These are phyloP conservation scores for Callopanchax toddi DNA, from an alignment of 2,113 vertebrate genomes.

Conservation along the genomic window DNA sequence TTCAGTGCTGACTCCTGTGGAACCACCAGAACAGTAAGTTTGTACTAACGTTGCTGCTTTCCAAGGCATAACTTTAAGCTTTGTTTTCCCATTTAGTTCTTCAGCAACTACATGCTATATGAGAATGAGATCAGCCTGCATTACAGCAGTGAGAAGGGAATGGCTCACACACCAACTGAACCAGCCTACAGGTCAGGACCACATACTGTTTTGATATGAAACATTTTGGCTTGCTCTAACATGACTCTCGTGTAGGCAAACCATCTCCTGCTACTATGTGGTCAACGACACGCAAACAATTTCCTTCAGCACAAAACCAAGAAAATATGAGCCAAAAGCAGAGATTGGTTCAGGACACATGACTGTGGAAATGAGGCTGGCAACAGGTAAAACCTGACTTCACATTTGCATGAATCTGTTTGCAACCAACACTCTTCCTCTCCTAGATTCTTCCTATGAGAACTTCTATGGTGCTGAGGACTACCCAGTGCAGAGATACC, in stretches of 20 bases:
- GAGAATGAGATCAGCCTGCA: constrained; percentile 71
- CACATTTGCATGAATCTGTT: too few species aligned
- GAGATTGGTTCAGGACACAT: constrained; percentile 69
- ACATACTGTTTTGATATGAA: rapidly evolving
- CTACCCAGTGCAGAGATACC: constrained; percentile 71
- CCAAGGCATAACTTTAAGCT: too few species aligned
- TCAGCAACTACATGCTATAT: constrained; percentile 71
- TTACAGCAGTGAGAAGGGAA: neutral
- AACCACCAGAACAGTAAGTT: constrained; percentile 72
- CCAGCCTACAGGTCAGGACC: constrained; percentile 63
- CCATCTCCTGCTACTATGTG: constrained; percentile 72
- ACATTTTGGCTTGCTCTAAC: too few species aligned
- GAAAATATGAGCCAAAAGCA: constrained; percentile 34
- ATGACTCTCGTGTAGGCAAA: constrained; percentile 43
- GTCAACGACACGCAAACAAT: constrained; percentile 57
- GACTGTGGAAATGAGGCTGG: constrained; percentile 69
- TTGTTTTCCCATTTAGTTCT: constrained; percentile 68
- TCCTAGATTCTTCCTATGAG: constrained; percentile 65
- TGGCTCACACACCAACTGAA: constrained; percentile 1
- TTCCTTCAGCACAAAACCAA: constrained; percentile 44
- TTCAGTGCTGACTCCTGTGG: constrained; percentile 75
- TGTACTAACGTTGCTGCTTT: rapidly evolving
- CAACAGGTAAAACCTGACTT: constrained; percentile 10
- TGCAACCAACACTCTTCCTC: neutral
- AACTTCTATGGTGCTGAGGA: constrained; percentile 65